Base-by-base conservation (phyloP, 2,888 invertebrate genomes). In the Netelia fuscicornis region DNA sequence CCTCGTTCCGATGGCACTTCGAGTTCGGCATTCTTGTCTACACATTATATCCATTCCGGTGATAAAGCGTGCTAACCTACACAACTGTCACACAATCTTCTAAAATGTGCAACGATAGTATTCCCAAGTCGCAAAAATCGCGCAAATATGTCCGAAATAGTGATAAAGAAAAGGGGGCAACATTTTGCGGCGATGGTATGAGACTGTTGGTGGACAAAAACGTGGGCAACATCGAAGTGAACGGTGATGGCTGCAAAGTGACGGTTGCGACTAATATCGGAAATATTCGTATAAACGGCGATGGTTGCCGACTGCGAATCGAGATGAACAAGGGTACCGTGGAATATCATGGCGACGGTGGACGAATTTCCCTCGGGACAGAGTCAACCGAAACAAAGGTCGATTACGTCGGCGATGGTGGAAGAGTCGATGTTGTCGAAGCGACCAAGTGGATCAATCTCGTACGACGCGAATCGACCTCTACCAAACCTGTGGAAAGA, bases 321-420 rank as follows among this genome's bases (percentile, higher is more conserved):
- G 72, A 56, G 0, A 87, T 86, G 9, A 93, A 93, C 77, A 71
- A 83, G 5, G 93, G 93, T 0, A 86, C 87, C 11, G 90, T 92
- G 23, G 90, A 91, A 74, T 93, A 92, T 81, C 87, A 65, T 1
- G 93, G 93, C 0, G 92, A 92, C 78, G 93, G 93, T 0, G 93
- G 93, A 1, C 86, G 86, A 0, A 89, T 93, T 2, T 23, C 87
- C 0, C 83, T 92, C 2, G 92, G 92, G 0, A 77, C 89, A 2
- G 88, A 90, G 11, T 91, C 90, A 0, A 87, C 89, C 9, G 30
- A 74, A 42, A 86, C 56, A 20, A 89, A 86, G 0, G 89, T 93
- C 44, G 89, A 86, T 23, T 92, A 92, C 86, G 64, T 86, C 54
- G 92, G 92, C 0, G 89, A 90, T 20, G 92, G 92, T 0, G 92